Evolutionary conservation across 2,113 vertebrate species (phyloP), one percentile per base, ranked within the genome.

Genomic region (Heloderma charlesbogerti): DNA sequence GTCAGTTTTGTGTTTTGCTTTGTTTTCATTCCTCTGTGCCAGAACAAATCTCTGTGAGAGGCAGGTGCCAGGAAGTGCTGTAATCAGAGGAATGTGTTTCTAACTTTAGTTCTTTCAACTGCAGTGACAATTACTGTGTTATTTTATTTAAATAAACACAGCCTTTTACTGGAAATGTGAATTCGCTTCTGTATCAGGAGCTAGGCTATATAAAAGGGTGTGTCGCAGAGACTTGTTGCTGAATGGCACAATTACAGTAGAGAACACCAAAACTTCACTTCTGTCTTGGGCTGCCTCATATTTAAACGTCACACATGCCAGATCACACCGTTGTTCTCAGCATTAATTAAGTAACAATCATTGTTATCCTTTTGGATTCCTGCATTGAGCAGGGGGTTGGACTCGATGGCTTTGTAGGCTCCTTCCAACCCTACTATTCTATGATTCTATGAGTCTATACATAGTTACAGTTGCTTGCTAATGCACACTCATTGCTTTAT

Each of bases 11-110:
- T 94, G 92, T 94, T 96, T 94, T 94, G 54, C 84, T 92, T 60
- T 94, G 92, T 94, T 96, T 95, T 94, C 72, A 84, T 92, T 95
- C 92, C 92, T 93, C 91, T 91, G 54, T 57, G 87, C 84, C 83
- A 45, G 87, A 93, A 93, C 93, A 95, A 93, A 88, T 91, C 90
- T 94, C 92, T 69, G 90, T 22, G 8, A 96, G 94, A 92, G 91
- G 91, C 94, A 95, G 89, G 89, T 90, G 89, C 84, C 89, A 90
- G 94, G 95, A 93, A 94, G 91, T 92, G 90, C 84, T 88, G 80
- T 91, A 90, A 91, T 88, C 83, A 77, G 90, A 83, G 87, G 94
- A 88, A 89, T 95, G 94, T 94, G 94, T 94, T 94, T 77, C 91
- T 94, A 57, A 92, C 90, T 93, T 94, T 0, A 2, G 90, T 75